Evolutionary conservation across 1,140 invertebrate species (phyloP).

Genomic region (Leptestheria dahalacensis): DNA sequence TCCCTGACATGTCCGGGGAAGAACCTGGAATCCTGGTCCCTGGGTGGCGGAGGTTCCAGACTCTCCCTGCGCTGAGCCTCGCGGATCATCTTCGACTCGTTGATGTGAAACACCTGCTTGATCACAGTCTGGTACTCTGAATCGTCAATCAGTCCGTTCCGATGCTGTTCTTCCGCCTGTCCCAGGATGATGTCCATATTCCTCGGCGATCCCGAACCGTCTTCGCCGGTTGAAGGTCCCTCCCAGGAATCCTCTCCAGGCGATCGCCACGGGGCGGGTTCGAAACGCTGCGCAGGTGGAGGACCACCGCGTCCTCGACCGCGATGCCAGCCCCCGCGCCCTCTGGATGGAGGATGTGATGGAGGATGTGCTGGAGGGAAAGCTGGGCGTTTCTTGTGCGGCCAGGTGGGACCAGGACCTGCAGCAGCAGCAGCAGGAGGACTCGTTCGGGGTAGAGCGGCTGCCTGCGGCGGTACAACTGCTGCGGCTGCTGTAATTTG

Average conservation of each 20-base stretch:
- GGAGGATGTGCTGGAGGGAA: background rate
- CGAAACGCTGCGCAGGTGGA: background rate
- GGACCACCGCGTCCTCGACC: constrained; percentile 1
- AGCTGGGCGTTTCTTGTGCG: constrained; percentile 11
- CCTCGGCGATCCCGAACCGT: constrained; percentile 22
- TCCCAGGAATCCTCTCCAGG: constrained; percentile 6
- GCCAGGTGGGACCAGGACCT: constrained; percentile 10
- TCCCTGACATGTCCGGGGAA: background rate
- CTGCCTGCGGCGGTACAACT: constrained; percentile 11
- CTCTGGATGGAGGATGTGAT: background rate
- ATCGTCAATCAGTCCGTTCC: constrained; percentile 55
- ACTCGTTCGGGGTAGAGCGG: constrained; percentile 3
- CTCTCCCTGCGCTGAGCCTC: constrained; percentile 51
- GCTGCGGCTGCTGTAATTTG: constrained; percentile 23
- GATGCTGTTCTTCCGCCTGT: constrained; percentile 62
- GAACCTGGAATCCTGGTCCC: background rate
- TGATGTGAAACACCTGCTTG: constrained; percentile 38
- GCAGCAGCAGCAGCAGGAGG: constrained; percentile 12
- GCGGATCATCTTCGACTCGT: constrained; percentile 54
- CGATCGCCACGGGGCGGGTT: background rate
- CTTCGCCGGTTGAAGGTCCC: constrained; percentile 1
- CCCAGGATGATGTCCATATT: constrained; percentile 61
- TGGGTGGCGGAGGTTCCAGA: background rate
- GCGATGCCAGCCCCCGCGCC: background rate
- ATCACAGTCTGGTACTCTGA: constrained; percentile 58